These are phyloP conservation scores for Dysidea cf. avara DNA, from an alignment of 37 sponge, comb jelly and placozoan species.

Conservation along the genomic window DNA sequence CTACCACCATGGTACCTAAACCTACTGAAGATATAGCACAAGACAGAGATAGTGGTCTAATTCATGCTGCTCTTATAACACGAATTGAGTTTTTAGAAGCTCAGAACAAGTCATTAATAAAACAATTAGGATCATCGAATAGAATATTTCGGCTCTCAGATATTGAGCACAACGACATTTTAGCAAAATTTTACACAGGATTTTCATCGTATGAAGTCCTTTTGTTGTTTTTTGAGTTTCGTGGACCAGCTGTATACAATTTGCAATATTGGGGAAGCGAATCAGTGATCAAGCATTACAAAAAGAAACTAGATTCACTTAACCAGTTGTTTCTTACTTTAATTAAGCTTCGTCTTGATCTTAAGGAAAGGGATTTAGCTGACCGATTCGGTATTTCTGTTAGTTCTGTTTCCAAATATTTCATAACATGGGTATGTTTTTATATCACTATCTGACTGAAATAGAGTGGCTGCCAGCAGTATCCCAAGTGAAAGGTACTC, in stretches of 20 bases:
- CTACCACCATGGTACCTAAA: no score
- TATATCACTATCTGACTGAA: constrained; percentile 11
- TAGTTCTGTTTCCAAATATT: constrained; percentile 7
- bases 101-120: constrained; percentile 23
- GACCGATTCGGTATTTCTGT: constrained; percentile 18
- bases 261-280: constrained; percentile 35
- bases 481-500: constrained; percentile 16
- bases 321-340: constrained; percentile 20
- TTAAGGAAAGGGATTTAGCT: constrained; percentile 7
- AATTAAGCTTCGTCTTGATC: constrained; percentile 9
- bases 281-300: neutral
- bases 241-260: constrained; percentile 26
- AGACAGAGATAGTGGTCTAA: neutral
- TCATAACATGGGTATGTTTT: constrained; percentile 26
- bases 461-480: constrained; percentile 13
- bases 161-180: constrained; percentile 10
- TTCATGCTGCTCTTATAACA: constrained; percentile 32
- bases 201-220: constrained; percentile 25
- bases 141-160: constrained; percentile 17
- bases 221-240: constrained; percentile 24
- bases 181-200: no score
- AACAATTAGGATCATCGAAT: no score
- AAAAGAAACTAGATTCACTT: constrained; percentile 10
- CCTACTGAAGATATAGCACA: no score
- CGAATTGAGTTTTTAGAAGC: constrained; percentile 37